These are phyloP conservation scores for Podiceps cristatus DNA, from an alignment of 2,113 vertebrate genomes.

Conservation along the genomic window DNA sequence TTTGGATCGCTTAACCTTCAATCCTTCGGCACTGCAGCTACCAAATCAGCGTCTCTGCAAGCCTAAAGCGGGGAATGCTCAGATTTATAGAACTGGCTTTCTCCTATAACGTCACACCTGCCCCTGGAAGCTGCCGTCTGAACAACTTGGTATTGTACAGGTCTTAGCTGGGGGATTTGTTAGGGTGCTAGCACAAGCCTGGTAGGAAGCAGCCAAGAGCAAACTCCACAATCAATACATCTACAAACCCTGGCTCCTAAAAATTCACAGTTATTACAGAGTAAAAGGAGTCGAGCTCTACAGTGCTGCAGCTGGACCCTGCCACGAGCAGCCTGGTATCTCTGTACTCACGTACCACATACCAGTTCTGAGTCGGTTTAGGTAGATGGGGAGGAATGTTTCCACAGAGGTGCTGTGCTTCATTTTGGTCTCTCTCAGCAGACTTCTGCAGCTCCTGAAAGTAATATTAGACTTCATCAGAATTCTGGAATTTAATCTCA, in stretches of 20 bases:
- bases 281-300: not conserved
- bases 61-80: not conserved
- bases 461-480: not conserved
- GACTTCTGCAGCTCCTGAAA: conserved; percentile 67
- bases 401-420: conserved; percentile 52
- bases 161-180: not conserved
- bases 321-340: fast-evolving
- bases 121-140: not conserved
- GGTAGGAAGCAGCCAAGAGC: not conserved
- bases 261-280: not conserved
- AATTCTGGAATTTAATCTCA: not conserved
- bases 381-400: conserved; percentile 68
- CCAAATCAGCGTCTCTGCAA: not conserved
- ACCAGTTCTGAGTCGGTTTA: conserved; percentile 36
- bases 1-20: not conserved
- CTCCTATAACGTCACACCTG: not conserved
- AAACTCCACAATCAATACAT: not conserved
- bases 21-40: not conserved
- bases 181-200: not conserved
- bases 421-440: conserved; percentile 27
- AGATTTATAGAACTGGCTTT: not conserved
- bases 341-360: not conserved
- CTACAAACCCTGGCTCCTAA: not conserved
- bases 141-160: not conserved
- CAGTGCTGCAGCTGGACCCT: not conserved